Base-by-base conservation (phyloP, 23 tunicate genomes). In the Ascidia mentula region DNA sequence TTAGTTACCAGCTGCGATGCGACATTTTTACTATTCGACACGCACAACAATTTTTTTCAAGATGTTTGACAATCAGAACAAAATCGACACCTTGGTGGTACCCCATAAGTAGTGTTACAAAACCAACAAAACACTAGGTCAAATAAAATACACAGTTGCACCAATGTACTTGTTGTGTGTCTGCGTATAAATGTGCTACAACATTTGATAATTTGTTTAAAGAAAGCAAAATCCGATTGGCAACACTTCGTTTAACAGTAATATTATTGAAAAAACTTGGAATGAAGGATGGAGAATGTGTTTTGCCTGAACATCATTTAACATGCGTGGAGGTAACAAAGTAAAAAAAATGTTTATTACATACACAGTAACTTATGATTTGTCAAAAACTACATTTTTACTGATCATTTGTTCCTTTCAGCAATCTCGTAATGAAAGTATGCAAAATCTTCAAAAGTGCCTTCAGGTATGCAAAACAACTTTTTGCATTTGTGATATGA, bases 181-280 rank as follows among this genome's bases (percentile, higher is more conserved):
- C n/a, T n/a, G n/a, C n/a, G n/a, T n/a, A n/a, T n/a, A n/a, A n/a
- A n/a, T n/a, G n/a, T n/a, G n/a, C n/a, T n/a, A n/a, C n/a, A n/a
- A n/a, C n/a, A n/a, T n/a, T n/a, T n/a, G n/a, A n/a, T n/a, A n/a
- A n/a, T n/a, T n/a, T n/a, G n/a, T n/a, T 70, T 70, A 34, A 75
- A 93, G 98, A 93, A 30, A 77, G 86, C 60, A 84, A 81, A 80
- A 83, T 93, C 15, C 83, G 98, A 18, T 73, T 93, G 26, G 89
- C 98, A 6, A 93, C 98, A 5, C 36, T 93, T 5, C 84, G 84
- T 8, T 45, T 93, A 53, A 65, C 86, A 30, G 60, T 89, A 7
- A 38, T 84, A 22, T 65, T 93, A 30, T 60, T 93, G 75, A 93
- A 84, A 69, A 72, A 82, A 71, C 20, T 93, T 18, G 98, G 98